Evolutionary conservation across 2,113 vertebrate genomes (phyloP), one percentile per base, ranked within the genome.

Genomic region (Oryzias javanicus): DNA sequence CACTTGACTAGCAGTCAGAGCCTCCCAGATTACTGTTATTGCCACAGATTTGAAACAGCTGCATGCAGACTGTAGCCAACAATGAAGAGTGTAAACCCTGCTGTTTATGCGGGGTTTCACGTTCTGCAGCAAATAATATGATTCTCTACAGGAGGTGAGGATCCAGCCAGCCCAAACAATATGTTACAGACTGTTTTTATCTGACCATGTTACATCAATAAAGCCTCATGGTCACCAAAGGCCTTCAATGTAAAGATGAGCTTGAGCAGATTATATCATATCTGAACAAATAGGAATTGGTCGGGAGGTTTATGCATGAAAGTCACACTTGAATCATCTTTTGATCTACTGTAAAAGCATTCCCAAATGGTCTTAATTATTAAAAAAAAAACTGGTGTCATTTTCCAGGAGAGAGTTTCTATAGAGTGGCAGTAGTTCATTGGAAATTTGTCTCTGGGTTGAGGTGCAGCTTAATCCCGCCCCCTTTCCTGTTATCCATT

Each of bases 11-110:
- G 71, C 65, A 27, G 71, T 74, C 49, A 54, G 81, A 77, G 72
- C 64, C 55, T 64, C 49, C 44, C 55, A 76, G 81, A 89, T 88
- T 76, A 82, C 78, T 75, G 81, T 77, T 79, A 80, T 84, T 86
- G 64, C 57, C 56, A 52, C 65, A 27, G 64, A 70, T 70, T 80
- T 78, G 60, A 80, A 83, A 86, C 70, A 70, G 69, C 68, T 70
- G 56, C 74, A 67, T 70, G 49, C 50, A 57, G 60, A 67, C 54
- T 65, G 54, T 24, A 1, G 51, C 7, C 14, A 3, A 60, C 68
- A 74, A 67, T 76, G 70, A 72, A 64, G 55, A 56, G 48, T 18
- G 6, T 55, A 64, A 58, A 75, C 55, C 55, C 46, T 1, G 13
- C 63, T 70, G 45, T 73, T 72, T 63, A 46, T 25, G 49, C 53